Conservation (phyloP, 2,113 vertebrate genomes). For the Toxostoma redivivum region DNA sequence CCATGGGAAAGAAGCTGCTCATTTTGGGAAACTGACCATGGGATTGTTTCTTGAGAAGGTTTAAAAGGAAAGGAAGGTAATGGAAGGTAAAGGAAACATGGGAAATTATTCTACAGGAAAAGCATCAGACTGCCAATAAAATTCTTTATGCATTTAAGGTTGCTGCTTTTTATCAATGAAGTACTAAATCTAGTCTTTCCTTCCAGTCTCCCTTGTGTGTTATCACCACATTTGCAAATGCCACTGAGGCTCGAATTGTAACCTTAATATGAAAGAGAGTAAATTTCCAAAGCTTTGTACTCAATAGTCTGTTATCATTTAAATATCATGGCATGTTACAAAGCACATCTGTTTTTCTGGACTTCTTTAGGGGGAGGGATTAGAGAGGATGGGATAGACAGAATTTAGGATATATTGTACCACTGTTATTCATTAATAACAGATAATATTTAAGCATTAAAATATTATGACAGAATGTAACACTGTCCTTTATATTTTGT, state of each 20-base stretch:
- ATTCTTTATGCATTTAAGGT: not conserved
- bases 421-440: not conserved
- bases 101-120: not conserved
- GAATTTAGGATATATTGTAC: not conserved
- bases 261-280: not conserved
- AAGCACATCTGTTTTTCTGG: constrained; percentile 1
- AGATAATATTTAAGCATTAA: not conserved
- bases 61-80: not conserved
- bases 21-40: not conserved
- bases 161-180: not conserved
- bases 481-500: not conserved
- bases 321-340: not conserved
- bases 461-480: not conserved
- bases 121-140: not conserved
- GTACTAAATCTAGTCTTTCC: not conserved
- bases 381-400: not conserved
- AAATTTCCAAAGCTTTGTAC: not conserved
- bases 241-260: not conserved
- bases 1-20: not conserved
- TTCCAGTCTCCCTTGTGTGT: not conserved
- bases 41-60: not conserved
- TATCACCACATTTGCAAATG: not conserved
- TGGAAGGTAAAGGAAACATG: not conserved
- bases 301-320: not conserved
- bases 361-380: not conserved